phyloP scores from a whole-genome alignment of 1,140 invertebrate genomes.

The Drosophila truncata region DNA sequence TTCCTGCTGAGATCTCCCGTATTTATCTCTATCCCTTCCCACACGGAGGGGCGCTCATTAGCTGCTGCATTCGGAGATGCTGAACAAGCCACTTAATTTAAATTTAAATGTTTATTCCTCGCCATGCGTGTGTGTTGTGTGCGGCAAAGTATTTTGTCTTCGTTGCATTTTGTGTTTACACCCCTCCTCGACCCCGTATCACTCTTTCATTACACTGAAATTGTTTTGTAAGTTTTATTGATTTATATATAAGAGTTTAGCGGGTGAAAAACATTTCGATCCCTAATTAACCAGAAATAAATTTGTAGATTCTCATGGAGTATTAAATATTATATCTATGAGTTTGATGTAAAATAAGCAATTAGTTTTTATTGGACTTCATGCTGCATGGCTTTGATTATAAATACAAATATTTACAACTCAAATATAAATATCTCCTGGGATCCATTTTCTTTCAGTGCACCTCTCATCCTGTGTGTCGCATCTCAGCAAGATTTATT shows the following conservation, averaged over 20 bases:
- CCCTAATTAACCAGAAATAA: too few relatives aligned
- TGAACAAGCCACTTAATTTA: slow-evolving; percentile 82
- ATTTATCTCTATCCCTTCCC: slow-evolving; percentile 1
- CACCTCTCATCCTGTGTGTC: slow-evolving; percentile 50
- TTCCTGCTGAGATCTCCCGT: slow-evolving; percentile 55
- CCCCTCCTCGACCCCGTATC: slow-evolving; percentile 1
- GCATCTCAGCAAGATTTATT: slow-evolving; percentile 75
- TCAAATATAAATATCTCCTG: not conserved
- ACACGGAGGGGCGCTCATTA: slow-evolving; percentile 64
- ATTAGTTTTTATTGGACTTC: not conserved
- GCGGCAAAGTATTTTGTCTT: slow-evolving; percentile 75
- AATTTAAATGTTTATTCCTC: slow-evolving; percentile 82
- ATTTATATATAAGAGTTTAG: not conserved
- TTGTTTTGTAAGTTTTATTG: not conserved
- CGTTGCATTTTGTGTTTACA: slow-evolving; percentile 17
- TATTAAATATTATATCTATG: too few relatives aligned
- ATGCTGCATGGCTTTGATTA: not conserved
- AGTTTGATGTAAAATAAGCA: too few relatives aligned
- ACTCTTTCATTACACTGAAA: slow-evolving; percentile 26
- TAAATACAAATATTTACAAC: not conserved
- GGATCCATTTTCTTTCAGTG: not conserved
- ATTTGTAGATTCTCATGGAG: too few relatives aligned
- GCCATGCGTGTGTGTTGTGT: slow-evolving; percentile 71
- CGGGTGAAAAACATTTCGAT: too few relatives aligned
- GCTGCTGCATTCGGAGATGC: slow-evolving; percentile 75